These are phyloP conservation scores for Agapornis roseicollis DNA, from an alignment of 2,113 vertebrate genomes.

Conservation along the genomic window DNA sequence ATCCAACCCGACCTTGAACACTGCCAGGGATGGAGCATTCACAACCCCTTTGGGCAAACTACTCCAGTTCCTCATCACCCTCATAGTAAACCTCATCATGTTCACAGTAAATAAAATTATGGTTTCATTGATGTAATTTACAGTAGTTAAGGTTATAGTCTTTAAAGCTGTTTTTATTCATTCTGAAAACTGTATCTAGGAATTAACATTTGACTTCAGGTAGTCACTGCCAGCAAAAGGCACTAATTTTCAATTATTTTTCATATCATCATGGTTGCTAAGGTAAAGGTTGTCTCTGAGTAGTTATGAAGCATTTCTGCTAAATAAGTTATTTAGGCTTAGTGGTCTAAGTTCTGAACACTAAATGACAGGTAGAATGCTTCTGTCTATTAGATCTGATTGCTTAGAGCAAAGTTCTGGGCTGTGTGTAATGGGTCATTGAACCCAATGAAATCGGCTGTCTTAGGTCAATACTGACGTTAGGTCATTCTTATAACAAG, in stretches of 20 bases:
- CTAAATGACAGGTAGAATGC: not conserved
- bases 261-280: not conserved
- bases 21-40: not conserved
- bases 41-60: not conserved
- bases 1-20: not conserved
- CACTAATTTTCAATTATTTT: not conserved
- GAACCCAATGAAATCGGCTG: not conserved
- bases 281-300: not conserved
- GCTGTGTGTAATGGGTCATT: not conserved
- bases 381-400: not conserved
- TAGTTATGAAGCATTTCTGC: not conserved
- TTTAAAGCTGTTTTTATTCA: not conserved
- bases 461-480: not conserved
- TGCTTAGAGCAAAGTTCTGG: not conserved
- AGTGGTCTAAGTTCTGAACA: not conserved
- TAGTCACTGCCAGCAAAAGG: not conserved
- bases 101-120: not conserved
- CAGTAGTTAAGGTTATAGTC: not conserved
- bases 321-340: not conserved
- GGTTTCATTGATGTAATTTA: not conserved
- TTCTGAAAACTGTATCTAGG: not conserved
- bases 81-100: not conserved
- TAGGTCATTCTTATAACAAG: not conserved
- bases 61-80: not conserved
- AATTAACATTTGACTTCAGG: not conserved